These are phyloP conservation scores for Sceliomorpha sp. DNA, from an alignment of 2,888 invertebrate species.

Conservation along the genomic window DNA sequence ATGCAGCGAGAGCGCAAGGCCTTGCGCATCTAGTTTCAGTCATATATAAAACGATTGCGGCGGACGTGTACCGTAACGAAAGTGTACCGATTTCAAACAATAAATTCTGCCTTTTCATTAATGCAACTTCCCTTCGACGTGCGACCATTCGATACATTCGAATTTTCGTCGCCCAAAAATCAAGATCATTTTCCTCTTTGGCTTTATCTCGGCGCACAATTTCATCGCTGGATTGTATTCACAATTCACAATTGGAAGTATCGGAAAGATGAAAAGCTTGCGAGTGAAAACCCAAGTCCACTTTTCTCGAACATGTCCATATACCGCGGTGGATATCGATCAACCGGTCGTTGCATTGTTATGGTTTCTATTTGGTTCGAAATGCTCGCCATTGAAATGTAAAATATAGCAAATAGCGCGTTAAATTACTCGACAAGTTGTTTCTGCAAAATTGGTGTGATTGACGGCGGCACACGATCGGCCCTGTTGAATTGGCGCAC, in stretches of 20 bases:
- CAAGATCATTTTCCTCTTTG: slow-evolving; percentile 3
- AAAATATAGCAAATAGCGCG: no score
- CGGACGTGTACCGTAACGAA: slow-evolving; percentile 53
- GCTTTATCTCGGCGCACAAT: not conserved
- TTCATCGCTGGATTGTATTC: slow-evolving; percentile 3
- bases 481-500: no score
- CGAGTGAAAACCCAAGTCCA: no score
- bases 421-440: no score
- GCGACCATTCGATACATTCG: not conserved
- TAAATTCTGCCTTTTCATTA: slow-evolving; percentile 52
- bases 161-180: slow-evolving; percentile 1
- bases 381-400: no score
- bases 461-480: no score
- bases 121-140: slow-evolving; percentile 32
- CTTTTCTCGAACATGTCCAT: no score
- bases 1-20: slow-evolving; percentile 8
- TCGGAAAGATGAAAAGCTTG: not conserved
- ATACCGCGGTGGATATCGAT: no score
- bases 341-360: no score
- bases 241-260: slow-evolving; percentile 1
- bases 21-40: slow-evolving; percentile 55
- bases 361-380: no score
- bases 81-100: slow-evolving; percentile 35
- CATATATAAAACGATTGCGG: slow-evolving; percentile 56
- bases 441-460: no score